Evolutionary conservation across 1,140 invertebrate genomes (phyloP), one percentile per base, ranked within the genome.

Genomic region (Temnothorax nylanderi): DNA sequence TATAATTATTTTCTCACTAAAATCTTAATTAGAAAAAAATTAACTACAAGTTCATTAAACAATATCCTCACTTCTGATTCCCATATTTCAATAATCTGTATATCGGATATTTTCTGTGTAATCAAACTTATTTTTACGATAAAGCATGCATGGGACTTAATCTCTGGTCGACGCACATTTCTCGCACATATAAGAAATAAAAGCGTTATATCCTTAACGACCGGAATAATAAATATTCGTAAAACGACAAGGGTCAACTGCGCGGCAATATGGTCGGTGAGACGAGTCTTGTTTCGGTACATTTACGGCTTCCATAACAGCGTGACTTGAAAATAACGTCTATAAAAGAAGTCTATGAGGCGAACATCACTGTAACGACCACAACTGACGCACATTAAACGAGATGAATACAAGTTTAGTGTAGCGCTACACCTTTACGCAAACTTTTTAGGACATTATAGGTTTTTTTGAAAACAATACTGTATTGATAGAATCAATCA

Each of bases 221-320:
- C 37, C 18, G 11, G 11, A 32, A 34, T 58, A 69, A 88, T 72
- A 85, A 88, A 89, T 88, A 76, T 87, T 65, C 34, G n/a, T 13
- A 77, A 56, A 67, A 62, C 26, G 41, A 56, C 51, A 13, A 60
- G 13, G 21, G 54, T 82, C 51, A 72, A 84, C 67, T 32, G 34
- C 5, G 54, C 4, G 26, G 64, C 80, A 60, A 75, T 84, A 74
- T 60, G 26, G 26, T 8, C 37, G 7, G 32, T 41, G 65, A 72
- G 51, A 74, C 26, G n/a, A 62, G 69, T n/a, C 41, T 13, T 34
- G 51, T 82, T 82, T 82, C 67, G 69, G 54, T 84, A 84, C 69
- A 60, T 84, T 84, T 84, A 75, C n/a, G 69, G 54, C 54, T 84
- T 62, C 54, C 64, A 49, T 54, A 49, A 49, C 18, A 69, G 80